These are phyloP conservation scores for Leptinotarsa tumamoca DNA, from an alignment of 2,888 invertebrate genomes.

Conservation along the genomic window DNA sequence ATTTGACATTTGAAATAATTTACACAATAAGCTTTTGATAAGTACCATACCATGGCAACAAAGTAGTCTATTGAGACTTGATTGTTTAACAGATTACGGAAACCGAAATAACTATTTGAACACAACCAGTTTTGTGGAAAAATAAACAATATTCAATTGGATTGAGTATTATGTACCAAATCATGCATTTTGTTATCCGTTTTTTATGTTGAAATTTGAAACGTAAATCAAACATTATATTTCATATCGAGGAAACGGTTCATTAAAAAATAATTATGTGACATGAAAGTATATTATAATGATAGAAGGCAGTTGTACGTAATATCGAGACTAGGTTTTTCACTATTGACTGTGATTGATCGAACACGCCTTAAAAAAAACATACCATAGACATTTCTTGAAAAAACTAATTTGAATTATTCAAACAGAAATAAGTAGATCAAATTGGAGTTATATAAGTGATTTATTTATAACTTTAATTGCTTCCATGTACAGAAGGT, in stretches of 20 bases:
- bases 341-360: conserved; percentile 7
- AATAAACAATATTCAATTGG: too few species aligned
- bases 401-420: conserved; percentile 1
- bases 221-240: neutral
- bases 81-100: too few species aligned
- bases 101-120: too few species aligned
- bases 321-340: conserved; percentile 1
- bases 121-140: too few species aligned
- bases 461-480: conserved; percentile 3
- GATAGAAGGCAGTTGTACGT: neutral
- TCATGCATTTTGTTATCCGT: too few species aligned
- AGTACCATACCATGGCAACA: too few species aligned
- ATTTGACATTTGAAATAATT: too few species aligned
- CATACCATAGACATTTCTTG: neutral
- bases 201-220: neutral
- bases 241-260: neutral
- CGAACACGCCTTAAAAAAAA: neutral
- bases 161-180: too few species aligned
- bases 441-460: conserved; percentile 8
- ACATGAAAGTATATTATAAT: conserved; percentile 1
- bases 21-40: too few species aligned
- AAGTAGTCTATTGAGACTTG: too few species aligned
- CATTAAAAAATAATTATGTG: neutral
- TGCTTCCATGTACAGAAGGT: conserved; percentile 3
- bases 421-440: neutral